phyloP scores from a whole-genome alignment of 2,113 vertebrate genomes.

The Octodon degus region DNA sequence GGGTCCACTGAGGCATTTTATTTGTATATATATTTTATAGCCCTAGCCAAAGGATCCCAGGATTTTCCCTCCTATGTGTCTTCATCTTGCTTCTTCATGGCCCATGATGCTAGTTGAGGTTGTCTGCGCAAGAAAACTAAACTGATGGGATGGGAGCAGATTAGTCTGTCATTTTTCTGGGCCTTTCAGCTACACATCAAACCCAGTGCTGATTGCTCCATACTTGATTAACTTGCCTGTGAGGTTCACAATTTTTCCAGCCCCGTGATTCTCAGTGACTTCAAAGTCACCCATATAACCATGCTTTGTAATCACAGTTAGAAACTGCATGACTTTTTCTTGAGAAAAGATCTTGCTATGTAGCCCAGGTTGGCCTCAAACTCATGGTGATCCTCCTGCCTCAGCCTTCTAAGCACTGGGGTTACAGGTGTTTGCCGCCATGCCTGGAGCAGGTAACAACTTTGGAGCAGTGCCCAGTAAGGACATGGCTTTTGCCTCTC shows the following conservation, averaged over 20 bases:
- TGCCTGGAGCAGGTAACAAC: not conserved
- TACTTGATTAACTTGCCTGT: not conserved
- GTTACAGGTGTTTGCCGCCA: not conserved
- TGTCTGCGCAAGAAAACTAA: not conserved
- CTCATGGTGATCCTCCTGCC: not conserved
- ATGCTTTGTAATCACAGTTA: not conserved
- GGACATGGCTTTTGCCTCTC: not conserved
- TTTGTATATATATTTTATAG: not conserved
- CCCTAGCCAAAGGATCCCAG: not conserved
- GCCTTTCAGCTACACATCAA: not conserved
- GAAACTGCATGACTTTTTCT: not conserved
- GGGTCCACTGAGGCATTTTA: not conserved
- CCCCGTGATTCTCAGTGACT: not conserved
- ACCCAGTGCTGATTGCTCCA: not conserved
- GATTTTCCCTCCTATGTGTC: not conserved
- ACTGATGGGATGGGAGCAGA: not conserved
- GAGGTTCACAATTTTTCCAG: not conserved
- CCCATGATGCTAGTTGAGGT: not conserved
- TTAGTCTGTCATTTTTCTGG: not conserved
- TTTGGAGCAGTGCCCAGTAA: not conserved
- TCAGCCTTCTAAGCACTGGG: not conserved
- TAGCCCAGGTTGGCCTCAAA: not conserved
- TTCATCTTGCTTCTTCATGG: not conserved
- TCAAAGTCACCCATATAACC: not conserved
- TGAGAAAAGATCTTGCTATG: not conserved